Conservation (phyloP, 2,797 vertebrate genomes). For the Pangasius djambal region DNA sequence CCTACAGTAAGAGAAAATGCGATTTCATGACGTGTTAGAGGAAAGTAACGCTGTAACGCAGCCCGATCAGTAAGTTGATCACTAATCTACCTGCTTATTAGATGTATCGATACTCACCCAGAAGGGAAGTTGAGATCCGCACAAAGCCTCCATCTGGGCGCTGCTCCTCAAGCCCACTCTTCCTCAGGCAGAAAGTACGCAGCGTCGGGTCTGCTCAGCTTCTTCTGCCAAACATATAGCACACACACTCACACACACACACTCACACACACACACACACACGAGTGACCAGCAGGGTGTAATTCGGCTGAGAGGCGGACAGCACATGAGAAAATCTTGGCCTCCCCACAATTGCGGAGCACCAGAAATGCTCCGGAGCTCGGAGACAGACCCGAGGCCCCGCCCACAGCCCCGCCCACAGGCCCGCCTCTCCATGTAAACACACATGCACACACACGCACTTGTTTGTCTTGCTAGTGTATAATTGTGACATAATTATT, state of each 20-base stretch:
- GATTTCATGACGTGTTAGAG: background rate
- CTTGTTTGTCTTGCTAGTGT: background rate
- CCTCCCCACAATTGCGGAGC: constrained; percentile 10
- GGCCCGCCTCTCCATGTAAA: constrained; percentile 11
- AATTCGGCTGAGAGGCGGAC: constrained; percentile 17
- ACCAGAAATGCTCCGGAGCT: constrained; percentile 56
- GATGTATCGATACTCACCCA: constrained; percentile 69
- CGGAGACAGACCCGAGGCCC: constrained; percentile 44
- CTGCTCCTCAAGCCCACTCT: constrained; percentile 51
- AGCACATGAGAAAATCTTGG: background rate
- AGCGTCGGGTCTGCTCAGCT: constrained; percentile 48
- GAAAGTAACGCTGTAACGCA: background rate
- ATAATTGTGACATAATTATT: background rate
- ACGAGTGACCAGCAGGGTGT: background rate
- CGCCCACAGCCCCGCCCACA: constrained; percentile 29
- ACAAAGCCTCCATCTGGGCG: constrained; percentile 72
- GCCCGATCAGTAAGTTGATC: background rate
- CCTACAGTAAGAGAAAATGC: background rate
- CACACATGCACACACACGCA: background rate
- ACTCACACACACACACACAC: constrained; percentile 58
- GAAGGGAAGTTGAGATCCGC: constrained; percentile 72
- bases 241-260: constrained; percentile 51
- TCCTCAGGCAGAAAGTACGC: constrained; percentile 51
- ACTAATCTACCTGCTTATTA: background rate
- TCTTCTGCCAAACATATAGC: constrained; percentile 33